Percentiles rank a stretch among this genome's conserved stretches.
These are phyloP conservation scores for Ditula angustiorana DNA, from an alignment of 2,888 invertebrate species.

Conservation along the genomic window DNA sequence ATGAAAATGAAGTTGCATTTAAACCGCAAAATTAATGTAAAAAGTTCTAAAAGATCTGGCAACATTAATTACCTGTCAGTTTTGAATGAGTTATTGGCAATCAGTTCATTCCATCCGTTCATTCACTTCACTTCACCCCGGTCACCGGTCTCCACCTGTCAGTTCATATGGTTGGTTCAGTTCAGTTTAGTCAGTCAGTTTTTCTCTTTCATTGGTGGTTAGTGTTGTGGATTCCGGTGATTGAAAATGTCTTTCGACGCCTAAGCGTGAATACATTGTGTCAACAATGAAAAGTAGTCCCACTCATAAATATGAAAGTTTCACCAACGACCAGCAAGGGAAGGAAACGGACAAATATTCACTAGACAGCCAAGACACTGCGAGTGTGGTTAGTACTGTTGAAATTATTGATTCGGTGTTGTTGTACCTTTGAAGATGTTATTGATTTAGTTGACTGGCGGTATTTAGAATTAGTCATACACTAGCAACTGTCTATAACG, in stretches of 20 bases:
- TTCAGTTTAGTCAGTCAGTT: constrained; percentile 54
- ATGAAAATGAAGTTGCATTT: no score
- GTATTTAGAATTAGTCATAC: constrained; percentile 51
- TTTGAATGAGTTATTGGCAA: neutral
- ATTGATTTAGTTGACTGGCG: constrained; percentile 69
- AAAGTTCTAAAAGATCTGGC: no score
- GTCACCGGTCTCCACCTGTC: constrained; percentile 33
- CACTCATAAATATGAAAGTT: constrained; percentile 81
- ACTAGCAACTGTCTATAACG: constrained; percentile 31
- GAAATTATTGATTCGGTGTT: constrained; percentile 81
- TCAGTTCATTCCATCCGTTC: constrained; percentile 1
- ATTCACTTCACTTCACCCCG: neutral
- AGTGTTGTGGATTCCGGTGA: constrained; percentile 64
- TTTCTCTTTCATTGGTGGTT: constrained; percentile 62
- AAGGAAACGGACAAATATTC: constrained; percentile 82
- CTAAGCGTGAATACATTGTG: constrained; percentile 67
- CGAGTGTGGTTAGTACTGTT: constrained; percentile 80
- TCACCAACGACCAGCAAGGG: constrained; percentile 76
- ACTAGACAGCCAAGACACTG: constrained; percentile 82
- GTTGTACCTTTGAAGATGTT: constrained; percentile 67
- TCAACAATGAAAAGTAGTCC: constrained; percentile 84
- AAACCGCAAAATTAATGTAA: no score
- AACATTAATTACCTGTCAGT: neutral
- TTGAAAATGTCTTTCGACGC: constrained; percentile 76
- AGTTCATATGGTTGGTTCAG: constrained; percentile 14